Evolutionary conservation across 2,113 vertebrate species (phyloP).

Genomic region (Albula glossodonta): DNA sequence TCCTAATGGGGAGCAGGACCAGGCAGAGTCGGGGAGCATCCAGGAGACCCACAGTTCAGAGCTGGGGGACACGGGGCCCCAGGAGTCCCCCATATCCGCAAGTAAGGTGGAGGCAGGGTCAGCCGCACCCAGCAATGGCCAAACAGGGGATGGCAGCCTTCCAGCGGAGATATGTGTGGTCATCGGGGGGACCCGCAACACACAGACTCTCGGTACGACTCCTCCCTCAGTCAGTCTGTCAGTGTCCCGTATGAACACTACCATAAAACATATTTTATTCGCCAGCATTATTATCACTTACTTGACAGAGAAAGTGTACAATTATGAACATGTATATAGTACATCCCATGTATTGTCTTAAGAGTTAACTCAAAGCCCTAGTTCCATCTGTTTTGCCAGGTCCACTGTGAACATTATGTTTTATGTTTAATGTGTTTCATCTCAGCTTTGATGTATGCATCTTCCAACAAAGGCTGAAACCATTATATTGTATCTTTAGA

Average conservation of each 20-base stretch:
- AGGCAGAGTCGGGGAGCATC: constrained; percentile 43
- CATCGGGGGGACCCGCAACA: constrained; percentile 85
- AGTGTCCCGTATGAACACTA: not conserved
- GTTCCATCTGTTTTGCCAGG: no score
- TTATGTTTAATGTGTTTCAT: no score
- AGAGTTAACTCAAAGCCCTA: no score
- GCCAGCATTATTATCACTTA: no score
- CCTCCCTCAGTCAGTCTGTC: not conserved
- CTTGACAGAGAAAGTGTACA: no score
- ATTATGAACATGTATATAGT: no score
- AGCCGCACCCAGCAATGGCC: constrained; percentile 73
- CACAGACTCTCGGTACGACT: constrained; percentile 85
- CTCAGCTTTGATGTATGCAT: not conserved
- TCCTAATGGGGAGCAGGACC: constrained; percentile 59
- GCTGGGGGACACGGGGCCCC: constrained; percentile 49
- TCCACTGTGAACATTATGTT: no score
- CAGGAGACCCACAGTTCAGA: constrained; percentile 68
- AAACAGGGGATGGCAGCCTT: constrained; percentile 72
- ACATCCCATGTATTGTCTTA: no score
- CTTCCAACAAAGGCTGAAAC: not conserved
- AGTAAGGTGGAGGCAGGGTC: constrained; percentile 73
- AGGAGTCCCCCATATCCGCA: constrained; percentile 65
- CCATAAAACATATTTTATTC: not conserved
- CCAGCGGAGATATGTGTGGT: constrained; percentile 96
- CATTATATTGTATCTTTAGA: no score